phyloP scores from a whole-genome alignment of 2,797 vertebrate genomes.

The Paratrypauchen microcephalus region DNA sequence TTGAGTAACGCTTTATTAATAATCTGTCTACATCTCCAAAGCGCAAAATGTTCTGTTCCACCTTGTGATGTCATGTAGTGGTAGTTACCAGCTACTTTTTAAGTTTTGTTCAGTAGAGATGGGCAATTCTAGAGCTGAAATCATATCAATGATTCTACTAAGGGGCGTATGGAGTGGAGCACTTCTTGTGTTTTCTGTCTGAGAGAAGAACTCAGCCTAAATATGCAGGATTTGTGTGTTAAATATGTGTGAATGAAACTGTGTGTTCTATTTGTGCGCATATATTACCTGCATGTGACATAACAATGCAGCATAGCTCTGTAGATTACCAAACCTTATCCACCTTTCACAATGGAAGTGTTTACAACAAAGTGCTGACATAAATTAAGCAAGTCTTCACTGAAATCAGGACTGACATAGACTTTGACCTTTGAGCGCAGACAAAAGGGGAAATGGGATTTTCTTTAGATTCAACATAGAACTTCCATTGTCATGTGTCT shows the following conservation, averaged over 20 bases:
- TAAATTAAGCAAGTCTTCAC: background rate
- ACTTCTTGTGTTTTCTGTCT: too few species aligned
- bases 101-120: too few species aligned
- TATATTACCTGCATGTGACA: background rate
- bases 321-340: background rate
- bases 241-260: too few species aligned
- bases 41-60: background rate
- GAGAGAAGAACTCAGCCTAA: too few species aligned
- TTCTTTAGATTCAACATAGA: background rate
- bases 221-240: too few species aligned
- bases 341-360: background rate
- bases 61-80: background rate
- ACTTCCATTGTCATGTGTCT: background rate
- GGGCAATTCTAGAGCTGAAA: too few species aligned
- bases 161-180: too few species aligned
- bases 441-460: background rate
- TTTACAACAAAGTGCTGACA: background rate
- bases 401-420: background rate
- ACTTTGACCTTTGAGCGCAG: background rate
- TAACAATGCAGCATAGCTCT: background rate
- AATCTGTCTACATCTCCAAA: too few species aligned
- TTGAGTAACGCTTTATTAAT: too few species aligned
- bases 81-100: too few species aligned
- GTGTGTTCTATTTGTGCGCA: background rate
- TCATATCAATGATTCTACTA: too few species aligned